Evolutionary conservation across 2,113 vertebrate genomes (phyloP), one percentile per base, ranked within the genome.

Genomic region (Setophaga kirtlandii): DNA sequence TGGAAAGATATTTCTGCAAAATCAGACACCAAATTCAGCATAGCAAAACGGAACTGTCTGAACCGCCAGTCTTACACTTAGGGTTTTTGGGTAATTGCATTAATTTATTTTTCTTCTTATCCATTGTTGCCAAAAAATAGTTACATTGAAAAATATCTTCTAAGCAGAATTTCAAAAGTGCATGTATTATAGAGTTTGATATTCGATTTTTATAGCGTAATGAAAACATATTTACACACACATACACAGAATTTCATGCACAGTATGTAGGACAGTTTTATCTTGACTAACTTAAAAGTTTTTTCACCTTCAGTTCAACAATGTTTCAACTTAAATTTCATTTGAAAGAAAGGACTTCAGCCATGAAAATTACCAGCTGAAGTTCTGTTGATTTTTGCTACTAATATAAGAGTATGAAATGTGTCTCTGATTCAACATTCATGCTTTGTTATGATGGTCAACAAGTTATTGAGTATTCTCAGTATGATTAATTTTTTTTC

Each of bases 21-120:
- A 55, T 10, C 11, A 84, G 47, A 33, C 23, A 71, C 9, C 62
- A 71, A 52, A 82, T 65, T 42, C 35, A 85, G 8, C 31, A 59
- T 5, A 47, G 35, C 9, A 37, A 31, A 79, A 70, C 11, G 4
- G 0, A 35, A 24, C 1, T n/a, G 6, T 52, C 56, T 25, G 0
- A 35, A 59, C 1, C 37, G 5, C 49, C 56, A 75, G 18, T 39
- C 19, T 37, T 44, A 49, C 1, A 25, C 11, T 53, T 37, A 12
- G 1, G 2, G 2, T 0, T 37, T 46, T 60, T 15, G 4, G 8
- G 44, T 46, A 47, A 46, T 70, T 53, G 28, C 16, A 23, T 35
- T 50, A 5, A 1, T 12, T 3, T n/a, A 28, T 67, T 65, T 78
- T 33, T 33, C 56, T 18, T 46, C 39, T 88, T 56, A 9, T 27